A percentile compares a stretch with the other conserved stretches of the same genome.
These are phyloP conservation scores for Brachyhypopomus occidentalis DNA, from an alignment of 2,113 vertebrate species.

Conservation along the genomic window DNA sequence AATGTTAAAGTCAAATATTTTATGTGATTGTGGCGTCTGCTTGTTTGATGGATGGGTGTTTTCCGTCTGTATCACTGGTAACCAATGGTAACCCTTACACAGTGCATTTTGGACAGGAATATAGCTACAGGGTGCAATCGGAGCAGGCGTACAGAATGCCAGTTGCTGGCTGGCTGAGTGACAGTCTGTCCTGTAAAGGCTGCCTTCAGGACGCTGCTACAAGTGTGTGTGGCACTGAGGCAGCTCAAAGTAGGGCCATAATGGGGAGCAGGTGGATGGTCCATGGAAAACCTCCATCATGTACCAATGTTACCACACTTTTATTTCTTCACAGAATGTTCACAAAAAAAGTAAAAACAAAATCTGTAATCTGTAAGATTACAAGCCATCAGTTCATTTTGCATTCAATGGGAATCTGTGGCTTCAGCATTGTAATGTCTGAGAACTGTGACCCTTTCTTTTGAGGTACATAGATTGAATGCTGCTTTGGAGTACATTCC, in stretches of 20 bases:
- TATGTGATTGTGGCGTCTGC: neutral
- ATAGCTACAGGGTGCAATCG: constrained; percentile 67
- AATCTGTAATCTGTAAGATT: too few relatives aligned
- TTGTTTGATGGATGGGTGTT: constrained; percentile 60
- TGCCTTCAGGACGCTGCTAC: constrained; percentile 28
- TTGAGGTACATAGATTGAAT: too few relatives aligned
- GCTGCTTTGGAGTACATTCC: neutral
- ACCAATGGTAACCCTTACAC: constrained; percentile 70
- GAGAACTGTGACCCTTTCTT: too few relatives aligned
- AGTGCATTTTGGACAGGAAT: constrained; percentile 70
- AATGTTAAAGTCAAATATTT: neutral
- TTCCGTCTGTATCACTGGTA: constrained; percentile 63
- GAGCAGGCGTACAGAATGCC: constrained; percentile 64
- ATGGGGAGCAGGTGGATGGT: too few relatives aligned
- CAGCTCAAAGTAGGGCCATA: neutral
- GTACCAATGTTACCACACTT: neutral
- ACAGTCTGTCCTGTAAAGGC: constrained; percentile 61
- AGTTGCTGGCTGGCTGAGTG: constrained; percentile 68
- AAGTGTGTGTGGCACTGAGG: neutral
- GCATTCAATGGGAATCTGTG: too few relatives aligned
- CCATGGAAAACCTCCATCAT: neutral
- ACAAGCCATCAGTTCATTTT: too few relatives aligned
- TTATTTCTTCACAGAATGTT: too few relatives aligned
- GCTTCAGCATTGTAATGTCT: too few relatives aligned
- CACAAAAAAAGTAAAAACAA: too few relatives aligned